Percentiles rank a stretch among this genome's conserved stretches.
phyloP scores from a whole-genome alignment of 1,140 invertebrate genomes.

The Ylistrum balloti region DNA sequence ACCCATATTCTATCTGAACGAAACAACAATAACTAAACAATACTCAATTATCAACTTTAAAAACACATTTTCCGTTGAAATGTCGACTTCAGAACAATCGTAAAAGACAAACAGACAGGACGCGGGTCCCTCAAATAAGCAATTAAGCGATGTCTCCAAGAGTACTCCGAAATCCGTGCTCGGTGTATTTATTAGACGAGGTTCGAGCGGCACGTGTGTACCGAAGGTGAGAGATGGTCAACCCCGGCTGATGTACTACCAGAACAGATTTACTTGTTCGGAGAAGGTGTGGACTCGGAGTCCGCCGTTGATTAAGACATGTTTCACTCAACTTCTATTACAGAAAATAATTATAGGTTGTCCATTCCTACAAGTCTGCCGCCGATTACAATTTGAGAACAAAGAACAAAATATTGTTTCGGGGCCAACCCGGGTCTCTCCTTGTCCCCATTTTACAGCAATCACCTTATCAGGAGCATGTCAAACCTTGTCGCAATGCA shows the following conservation, averaged over 20 bases:
- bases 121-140: slow-evolving; percentile 19
- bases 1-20: not conserved
- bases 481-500: not conserved
- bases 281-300: not conserved
- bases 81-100: not conserved
- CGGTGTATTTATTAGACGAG: not conserved
- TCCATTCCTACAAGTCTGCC: not conserved
- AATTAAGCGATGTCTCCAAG: not conserved
- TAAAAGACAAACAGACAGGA: not conserved
- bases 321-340: slow-evolving; percentile 36
- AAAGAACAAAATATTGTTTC: not conserved
- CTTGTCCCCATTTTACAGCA: not conserved
- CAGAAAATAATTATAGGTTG: slow-evolving; percentile 15
- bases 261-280: not conserved
- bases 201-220: too few relatives aligned
- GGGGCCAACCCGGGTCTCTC: not conserved
- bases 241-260: not conserved
- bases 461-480: not conserved
- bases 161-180: not conserved
- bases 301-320: not conserved
- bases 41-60: not conserved
- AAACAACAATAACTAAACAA: not conserved
- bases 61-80: slow-evolving; percentile 19
- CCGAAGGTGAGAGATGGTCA: not conserved
- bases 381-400: not conserved